These are phyloP conservation scores for Chloropsis hardwickii DNA, from an alignment of 2,113 vertebrate species.

Conservation along the genomic window DNA sequence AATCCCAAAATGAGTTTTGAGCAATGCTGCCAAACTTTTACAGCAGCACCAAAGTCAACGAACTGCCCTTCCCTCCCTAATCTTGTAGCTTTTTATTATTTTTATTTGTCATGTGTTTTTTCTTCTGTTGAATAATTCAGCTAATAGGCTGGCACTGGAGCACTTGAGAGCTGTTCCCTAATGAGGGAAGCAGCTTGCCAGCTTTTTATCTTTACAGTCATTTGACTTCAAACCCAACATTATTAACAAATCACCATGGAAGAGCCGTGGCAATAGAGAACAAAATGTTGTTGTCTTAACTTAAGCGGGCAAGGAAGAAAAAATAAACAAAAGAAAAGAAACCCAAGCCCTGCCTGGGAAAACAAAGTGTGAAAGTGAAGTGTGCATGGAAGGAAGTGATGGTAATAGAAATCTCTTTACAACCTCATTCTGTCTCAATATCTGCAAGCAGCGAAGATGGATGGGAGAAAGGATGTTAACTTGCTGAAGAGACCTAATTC, in stretches of 20 bases:
- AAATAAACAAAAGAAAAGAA: constrained; percentile 6
- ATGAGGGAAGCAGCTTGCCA: constrained; percentile 53
- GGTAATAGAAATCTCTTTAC: background rate
- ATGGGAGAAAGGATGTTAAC: background rate
- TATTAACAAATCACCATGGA: constrained; percentile 33
- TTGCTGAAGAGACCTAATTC: background rate
- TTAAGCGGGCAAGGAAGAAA: background rate
- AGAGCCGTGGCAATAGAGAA: background rate
- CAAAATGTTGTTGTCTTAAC: constrained; percentile 18
- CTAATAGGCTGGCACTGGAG: constrained; percentile 1
- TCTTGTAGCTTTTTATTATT: background rate
- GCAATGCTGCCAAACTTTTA: constrained; percentile 10
- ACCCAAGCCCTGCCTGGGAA: background rate
- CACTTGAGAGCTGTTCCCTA: background rate
- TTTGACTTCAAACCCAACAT: constrained; percentile 24
- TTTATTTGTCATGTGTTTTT: background rate
- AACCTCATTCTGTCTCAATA: background rate
- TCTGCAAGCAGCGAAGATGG: background rate
- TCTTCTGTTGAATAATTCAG: constrained; percentile 53
- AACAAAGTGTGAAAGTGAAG: background rate
- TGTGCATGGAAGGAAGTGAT: background rate
- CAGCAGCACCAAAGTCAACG: background rate
- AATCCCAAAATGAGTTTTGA: background rate
- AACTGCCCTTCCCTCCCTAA: background rate
- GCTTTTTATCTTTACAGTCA: background rate